A percentile compares a stretch with the other conserved stretches of the same genome.
phyloP scores from a whole-genome alignment of 2,888 invertebrate species.

The Hypsopygia costalis region DNA sequence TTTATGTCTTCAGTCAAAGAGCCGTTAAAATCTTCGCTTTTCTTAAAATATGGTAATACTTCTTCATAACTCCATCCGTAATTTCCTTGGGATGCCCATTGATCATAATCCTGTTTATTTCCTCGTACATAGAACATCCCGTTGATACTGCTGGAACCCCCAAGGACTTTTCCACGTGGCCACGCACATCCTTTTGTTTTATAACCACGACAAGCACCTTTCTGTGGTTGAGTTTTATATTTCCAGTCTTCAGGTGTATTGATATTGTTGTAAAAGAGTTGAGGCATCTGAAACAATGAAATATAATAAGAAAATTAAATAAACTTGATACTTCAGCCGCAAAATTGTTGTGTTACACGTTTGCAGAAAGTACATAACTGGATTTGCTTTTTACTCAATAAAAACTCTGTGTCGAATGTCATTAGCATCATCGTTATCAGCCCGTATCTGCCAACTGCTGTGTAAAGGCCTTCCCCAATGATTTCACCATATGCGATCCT shows the following conservation, averaged over 20 bases:
- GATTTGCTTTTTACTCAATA: too few relatives aligned
- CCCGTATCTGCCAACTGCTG: too few relatives aligned
- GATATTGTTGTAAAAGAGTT: slow-evolving; percentile 45
- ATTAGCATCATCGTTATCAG: too few relatives aligned
- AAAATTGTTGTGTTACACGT: slow-evolving; percentile 54
- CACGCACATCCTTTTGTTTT: slow-evolving; percentile 58
- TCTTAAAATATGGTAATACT: slow-evolving; percentile 70
- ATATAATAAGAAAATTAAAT: slow-evolving; percentile 25
- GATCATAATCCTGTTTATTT: slow-evolving; percentile 71
- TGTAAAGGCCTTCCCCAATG: too few relatives aligned
- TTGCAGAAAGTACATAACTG: too few relatives aligned
- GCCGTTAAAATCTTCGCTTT: slow-evolving; percentile 62
- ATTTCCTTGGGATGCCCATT: slow-evolving; percentile 78
- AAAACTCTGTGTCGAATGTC: too few relatives aligned
- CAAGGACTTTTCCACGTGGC: slow-evolving; percentile 83
- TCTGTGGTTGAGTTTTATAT: slow-evolving; percentile 71
- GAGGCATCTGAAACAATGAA: slow-evolving; percentile 28
- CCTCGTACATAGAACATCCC: slow-evolving; percentile 81
- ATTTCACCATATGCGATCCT: too few relatives aligned
- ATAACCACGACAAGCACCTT: slow-evolving; percentile 59
- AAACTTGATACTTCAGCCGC: background rate
- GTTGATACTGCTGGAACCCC: slow-evolving; percentile 81
- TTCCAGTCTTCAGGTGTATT: slow-evolving; percentile 71
- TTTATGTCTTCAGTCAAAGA: slow-evolving; percentile 24
- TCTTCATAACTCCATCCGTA: slow-evolving; percentile 80